A percentile compares a stretch with the other conserved stretches of the same genome.
phyloP scores from a whole-genome alignment of 2,797 vertebrate genomes.

The Phyllotis vaccarum region DNA sequence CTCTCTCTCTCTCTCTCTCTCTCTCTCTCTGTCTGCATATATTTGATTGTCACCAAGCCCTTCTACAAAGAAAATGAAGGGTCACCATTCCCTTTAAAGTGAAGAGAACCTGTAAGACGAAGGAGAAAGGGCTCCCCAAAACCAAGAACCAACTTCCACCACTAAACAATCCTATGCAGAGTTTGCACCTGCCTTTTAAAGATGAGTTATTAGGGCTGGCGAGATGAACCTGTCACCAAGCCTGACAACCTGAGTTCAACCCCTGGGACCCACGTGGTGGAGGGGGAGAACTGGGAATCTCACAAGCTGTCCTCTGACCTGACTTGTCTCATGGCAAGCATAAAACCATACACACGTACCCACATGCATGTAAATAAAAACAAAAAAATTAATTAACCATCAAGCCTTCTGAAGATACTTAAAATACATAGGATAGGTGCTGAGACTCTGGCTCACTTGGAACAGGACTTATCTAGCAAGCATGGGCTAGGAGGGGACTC shows the following conservation, averaged over 20 bases:
- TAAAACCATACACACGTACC: fast-evolving
- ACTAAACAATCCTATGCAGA: not conserved
- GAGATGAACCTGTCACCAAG: not conserved
- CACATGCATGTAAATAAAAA: not conserved
- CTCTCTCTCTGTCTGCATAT: not conserved
- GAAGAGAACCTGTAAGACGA: not conserved
- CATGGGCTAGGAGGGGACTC: not conserved
- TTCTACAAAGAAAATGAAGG: not conserved
- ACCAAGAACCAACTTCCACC: not conserved
- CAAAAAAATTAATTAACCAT: not conserved
- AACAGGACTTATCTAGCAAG: not conserved
- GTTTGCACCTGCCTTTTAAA: not conserved
- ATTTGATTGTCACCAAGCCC: not conserved
- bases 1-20: not conserved
- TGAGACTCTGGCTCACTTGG: not conserved
- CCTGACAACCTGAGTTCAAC: not conserved
- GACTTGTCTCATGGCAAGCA: too few relatives aligned
- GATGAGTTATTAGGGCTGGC: not conserved
- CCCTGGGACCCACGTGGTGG: not conserved
- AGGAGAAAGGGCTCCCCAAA: not conserved
- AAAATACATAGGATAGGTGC: not conserved
- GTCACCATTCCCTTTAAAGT: not conserved
- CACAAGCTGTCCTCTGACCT: not conserved
- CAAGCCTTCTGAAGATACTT: not conserved
- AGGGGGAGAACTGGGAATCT: not conserved